phyloP scores from a whole-genome alignment of 1,140 invertebrate genomes.

The Eumeta japonica region DNA sequence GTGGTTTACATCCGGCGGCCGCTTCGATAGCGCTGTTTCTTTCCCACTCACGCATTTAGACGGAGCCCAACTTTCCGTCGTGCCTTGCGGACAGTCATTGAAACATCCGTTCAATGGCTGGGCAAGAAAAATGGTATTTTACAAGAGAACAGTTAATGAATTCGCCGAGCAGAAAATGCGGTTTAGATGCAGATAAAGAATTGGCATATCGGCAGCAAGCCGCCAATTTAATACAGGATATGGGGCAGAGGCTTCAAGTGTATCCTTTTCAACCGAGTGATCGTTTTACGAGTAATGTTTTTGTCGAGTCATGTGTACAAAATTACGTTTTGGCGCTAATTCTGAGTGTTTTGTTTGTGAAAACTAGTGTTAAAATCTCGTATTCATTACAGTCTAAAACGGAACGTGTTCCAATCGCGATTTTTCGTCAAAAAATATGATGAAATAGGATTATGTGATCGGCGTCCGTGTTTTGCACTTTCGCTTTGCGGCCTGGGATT shows the following conservation, averaged over 20 bases:
- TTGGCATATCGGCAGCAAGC: slow-evolving; percentile 91
- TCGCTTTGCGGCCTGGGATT: slow-evolving; percentile 40
- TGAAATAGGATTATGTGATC: slow-evolving; percentile 29
- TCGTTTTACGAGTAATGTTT: slow-evolving; percentile 42
- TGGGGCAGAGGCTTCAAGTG: slow-evolving; percentile 94
- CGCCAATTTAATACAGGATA: slow-evolving; percentile 96
- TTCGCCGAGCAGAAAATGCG: slow-evolving; percentile 84
- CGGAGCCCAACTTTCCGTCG: slow-evolving; percentile 47
- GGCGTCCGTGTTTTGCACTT: slow-evolving; percentile 39
- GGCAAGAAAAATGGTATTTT: slow-evolving; percentile 82
- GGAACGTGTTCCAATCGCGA: slow-evolving; percentile 21
- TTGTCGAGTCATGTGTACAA: slow-evolving; percentile 53
- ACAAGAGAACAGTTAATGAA: slow-evolving; percentile 84
- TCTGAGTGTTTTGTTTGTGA: slow-evolving; percentile 26
- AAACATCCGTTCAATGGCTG: slow-evolving; percentile 56
- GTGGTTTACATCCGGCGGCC: slow-evolving; percentile 46
- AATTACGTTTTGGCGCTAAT: slow-evolving; percentile 28
- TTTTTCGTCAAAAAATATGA: slow-evolving; percentile 27
- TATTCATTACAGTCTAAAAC: slow-evolving; percentile 17
- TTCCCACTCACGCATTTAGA: slow-evolving; percentile 51
- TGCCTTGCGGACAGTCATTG: slow-evolving; percentile 49
- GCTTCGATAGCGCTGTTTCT: slow-evolving; percentile 51
- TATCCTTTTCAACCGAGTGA: slow-evolving; percentile 61
- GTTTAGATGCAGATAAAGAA: slow-evolving; percentile 90
- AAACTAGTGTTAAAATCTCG: slow-evolving; percentile 23